These are phyloP conservation scores for Onychomys torridus DNA, from an alignment of 2,797 vertebrate genomes.

Conservation along the genomic window DNA sequence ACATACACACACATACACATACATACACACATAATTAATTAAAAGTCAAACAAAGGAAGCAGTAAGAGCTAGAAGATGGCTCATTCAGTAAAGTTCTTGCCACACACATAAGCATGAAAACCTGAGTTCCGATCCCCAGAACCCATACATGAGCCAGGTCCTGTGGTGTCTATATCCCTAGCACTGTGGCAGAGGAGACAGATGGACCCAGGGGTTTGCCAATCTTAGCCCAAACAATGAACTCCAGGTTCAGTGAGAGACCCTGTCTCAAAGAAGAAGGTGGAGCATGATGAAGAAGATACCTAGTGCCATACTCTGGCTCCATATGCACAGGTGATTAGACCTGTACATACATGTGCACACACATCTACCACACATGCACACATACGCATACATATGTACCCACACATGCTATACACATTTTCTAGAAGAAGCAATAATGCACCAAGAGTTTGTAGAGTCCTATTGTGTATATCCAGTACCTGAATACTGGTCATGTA, in stretches of 20 bases:
- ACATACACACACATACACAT: neutral
- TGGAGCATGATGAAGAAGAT: neutral
- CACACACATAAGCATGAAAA: neutral
- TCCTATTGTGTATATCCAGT: accelerated
- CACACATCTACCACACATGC: neutral
- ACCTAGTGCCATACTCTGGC: neutral
- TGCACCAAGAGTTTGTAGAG: neutral
- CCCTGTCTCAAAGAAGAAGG: neutral
- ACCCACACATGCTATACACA: neutral
- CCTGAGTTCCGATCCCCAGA: neutral
- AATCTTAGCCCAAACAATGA: neutral
- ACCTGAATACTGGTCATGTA: accelerated
- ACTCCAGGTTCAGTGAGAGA: neutral
- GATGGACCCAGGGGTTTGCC: neutral
- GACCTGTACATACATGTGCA: no score
- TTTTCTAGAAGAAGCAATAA: neutral
- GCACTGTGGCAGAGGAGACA: neutral
- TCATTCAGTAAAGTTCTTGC: neutral
- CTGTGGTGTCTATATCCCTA: neutral
- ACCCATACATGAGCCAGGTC: neutral
- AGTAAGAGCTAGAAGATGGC: neutral
- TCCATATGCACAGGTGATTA: no score
- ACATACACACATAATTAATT: neutral
- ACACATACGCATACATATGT: neutral
- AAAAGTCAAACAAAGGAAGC: neutral